Evolutionary conservation across 1,140 invertebrate species (phyloP), one percentile per base, ranked within the genome.

Genomic region (Oreohelix idahoensis): DNA sequence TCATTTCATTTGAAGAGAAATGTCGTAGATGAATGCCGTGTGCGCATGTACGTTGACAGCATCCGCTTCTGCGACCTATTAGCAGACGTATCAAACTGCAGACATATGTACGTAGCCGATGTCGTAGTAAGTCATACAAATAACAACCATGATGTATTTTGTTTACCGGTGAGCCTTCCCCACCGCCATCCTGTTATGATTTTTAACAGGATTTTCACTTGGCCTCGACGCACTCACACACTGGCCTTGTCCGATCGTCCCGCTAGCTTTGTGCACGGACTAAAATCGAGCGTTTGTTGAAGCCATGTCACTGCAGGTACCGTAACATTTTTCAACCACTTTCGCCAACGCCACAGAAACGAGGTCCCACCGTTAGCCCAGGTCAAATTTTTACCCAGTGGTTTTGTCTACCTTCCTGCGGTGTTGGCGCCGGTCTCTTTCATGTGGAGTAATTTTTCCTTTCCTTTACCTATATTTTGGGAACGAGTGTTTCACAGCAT

Each of bases 31-130:
- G 76, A 83, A 83, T 84, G 80, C 79, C 29, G 79, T 49, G 63
- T 85, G 86, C 86, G 84, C 84, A 85, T 85, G 84, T 83, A 85
- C 86, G 82, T 70, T 83, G 84, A 85, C 86, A 87, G 86, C 83
- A 83, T 85, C 86, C 84, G 86, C 58, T n/a, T 81, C 78, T 66
- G 66, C 63, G 77, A 85, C 70, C 78, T 58, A 58, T 70, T 66
- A 35, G 58, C 78, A 66, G 66, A 69, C 51, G 51, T 15, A 58
- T 17, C 45, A 49, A 49, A 10, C 75, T n/a, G n/a, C n/a, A 15
- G 42, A 5, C 42, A 8, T 5, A 45, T 8, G 42, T 45, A 45
- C 5, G 42, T 15, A 45, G 42, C 42, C 5, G 5, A 45, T 15
- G 5, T 45, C 42, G 15, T 8, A 15, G 15, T 5, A 45, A 45